These are phyloP conservation scores for Liparis tanakae DNA, from an alignment of 2,797 vertebrate species.

Conservation along the genomic window DNA sequence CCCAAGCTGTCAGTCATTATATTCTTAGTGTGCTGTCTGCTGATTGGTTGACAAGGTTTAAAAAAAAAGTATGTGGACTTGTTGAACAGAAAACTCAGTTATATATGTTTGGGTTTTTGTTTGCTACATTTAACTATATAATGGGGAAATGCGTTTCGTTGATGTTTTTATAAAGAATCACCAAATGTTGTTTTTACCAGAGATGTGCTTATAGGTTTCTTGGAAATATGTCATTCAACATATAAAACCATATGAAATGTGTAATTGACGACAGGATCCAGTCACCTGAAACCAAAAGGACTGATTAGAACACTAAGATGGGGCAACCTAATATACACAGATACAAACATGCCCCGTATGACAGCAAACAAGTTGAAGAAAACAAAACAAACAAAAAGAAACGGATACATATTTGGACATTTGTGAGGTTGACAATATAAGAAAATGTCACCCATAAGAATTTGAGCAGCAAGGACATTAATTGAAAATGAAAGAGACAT, in stretches of 20 bases:
- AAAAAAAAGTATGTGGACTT: not conserved
- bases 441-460: not conserved
- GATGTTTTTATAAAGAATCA: not conserved
- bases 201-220: not conserved
- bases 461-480: too few species aligned
- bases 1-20: constrained; percentile 22
- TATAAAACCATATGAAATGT: not conserved
- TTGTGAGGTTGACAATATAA: not conserved
- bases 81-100: not conserved
- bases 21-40: constrained; percentile 1
- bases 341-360: not conserved
- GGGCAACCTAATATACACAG: not conserved
- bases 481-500: too few species aligned
- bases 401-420: not conserved
- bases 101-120: not conserved
- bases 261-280: not conserved
- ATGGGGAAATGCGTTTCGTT: too few species aligned
- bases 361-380: not conserved
- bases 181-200: not conserved
- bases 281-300: not conserved
- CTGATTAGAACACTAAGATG: not conserved
- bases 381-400: not conserved
- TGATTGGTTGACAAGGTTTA: not conserved
- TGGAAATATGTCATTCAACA: not conserved
- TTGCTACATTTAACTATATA: not conserved